A percentile compares a stretch with the other conserved stretches of the same genome.
Evolutionary conservation across 2,888 invertebrate species (phyloP).

Genomic region (Heliconius charithonia): DNA sequence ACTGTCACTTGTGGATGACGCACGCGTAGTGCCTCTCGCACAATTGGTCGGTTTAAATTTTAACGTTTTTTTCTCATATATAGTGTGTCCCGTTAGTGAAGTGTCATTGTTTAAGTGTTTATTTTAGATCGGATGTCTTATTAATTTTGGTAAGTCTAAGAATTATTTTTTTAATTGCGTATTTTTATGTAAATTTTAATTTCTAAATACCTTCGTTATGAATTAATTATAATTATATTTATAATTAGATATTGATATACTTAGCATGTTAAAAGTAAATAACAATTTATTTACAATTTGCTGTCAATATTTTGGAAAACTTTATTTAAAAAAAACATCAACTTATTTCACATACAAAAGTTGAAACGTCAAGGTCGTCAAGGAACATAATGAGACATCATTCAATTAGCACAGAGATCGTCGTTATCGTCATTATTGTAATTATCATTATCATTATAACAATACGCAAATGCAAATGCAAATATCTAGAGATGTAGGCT

Average conservation of each 20-base stretch:
- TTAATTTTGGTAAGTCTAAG: conserved; percentile 51
- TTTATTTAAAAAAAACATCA: background rate
- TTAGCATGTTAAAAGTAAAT: background rate
- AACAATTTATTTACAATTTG: background rate
- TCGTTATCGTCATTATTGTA: conserved; percentile 11
- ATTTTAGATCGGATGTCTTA: conserved; percentile 73
- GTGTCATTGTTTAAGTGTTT: conserved; percentile 67
- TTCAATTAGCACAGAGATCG: conserved; percentile 22
- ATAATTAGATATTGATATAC: background rate
- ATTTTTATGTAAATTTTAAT: conserved; percentile 1
- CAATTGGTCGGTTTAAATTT: conserved; percentile 68
- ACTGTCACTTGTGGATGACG: conserved; percentile 67
- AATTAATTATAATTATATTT: background rate
- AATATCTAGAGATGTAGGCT: conserved; percentile 10
- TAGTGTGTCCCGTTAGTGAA: conserved; percentile 72
- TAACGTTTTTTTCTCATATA: conserved; percentile 70
- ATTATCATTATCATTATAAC: conserved; percentile 12
- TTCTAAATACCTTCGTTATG: conserved; percentile 19
- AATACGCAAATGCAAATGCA: conserved; percentile 17
- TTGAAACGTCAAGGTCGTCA: conserved; percentile 16
- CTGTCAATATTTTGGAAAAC: background rate
- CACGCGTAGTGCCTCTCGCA: conserved; percentile 63
- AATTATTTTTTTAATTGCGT: background rate
- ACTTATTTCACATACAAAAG: background rate
- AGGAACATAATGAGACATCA: conserved; percentile 13